Evolutionary conservation across 2,113 vertebrate species (phyloP).

Genomic region (Blennius ocellaris): DNA sequence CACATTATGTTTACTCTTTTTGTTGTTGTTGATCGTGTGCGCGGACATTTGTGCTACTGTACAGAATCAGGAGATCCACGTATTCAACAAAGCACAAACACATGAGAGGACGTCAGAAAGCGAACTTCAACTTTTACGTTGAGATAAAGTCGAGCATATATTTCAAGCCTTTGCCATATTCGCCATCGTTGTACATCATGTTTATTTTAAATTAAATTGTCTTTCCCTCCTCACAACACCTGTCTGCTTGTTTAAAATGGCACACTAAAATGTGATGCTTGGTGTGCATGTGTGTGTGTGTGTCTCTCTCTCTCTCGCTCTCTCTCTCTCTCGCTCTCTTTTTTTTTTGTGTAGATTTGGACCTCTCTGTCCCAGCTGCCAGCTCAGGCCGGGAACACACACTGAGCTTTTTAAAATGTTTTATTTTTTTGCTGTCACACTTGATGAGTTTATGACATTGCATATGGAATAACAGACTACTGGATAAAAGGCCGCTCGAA

Average conservation of each 20-base stretch:
- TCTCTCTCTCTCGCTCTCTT: background rate
- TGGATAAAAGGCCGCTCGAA: slow-evolving; percentile 71
- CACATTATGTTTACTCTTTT: slow-evolving; percentile 59
- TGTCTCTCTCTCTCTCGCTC: background rate
- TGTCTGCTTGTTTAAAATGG: slow-evolving; percentile 65
- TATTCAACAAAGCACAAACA: slow-evolving; percentile 9
- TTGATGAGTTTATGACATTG: slow-evolving; percentile 78
- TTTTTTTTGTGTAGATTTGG: slow-evolving; percentile 41
- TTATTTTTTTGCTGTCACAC: slow-evolving; percentile 71
- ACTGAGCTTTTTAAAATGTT: slow-evolving; percentile 70
- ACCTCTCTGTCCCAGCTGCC: slow-evolving; percentile 55
- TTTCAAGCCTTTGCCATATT: background rate
- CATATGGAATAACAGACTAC: slow-evolving; percentile 76
- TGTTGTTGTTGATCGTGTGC: slow-evolving; percentile 36
- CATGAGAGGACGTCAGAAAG: slow-evolving; percentile 1
- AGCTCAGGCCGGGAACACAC: slow-evolving; percentile 62
- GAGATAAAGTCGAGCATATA: background rate
- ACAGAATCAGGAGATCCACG: slow-evolving; percentile 15
- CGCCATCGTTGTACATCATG: slow-evolving; percentile 2
- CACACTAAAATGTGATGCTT: slow-evolving; percentile 53
- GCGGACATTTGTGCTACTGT: slow-evolving; percentile 33
- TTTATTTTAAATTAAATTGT: slow-evolving; percentile 32
- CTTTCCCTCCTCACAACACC: slow-evolving; percentile 24
- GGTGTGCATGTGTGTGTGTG: slow-evolving; percentile 8
- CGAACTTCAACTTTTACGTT: background rate